phyloP scores from a whole-genome alignment of 2,888 invertebrate genomes.

The Drosophila maculinotata region DNA sequence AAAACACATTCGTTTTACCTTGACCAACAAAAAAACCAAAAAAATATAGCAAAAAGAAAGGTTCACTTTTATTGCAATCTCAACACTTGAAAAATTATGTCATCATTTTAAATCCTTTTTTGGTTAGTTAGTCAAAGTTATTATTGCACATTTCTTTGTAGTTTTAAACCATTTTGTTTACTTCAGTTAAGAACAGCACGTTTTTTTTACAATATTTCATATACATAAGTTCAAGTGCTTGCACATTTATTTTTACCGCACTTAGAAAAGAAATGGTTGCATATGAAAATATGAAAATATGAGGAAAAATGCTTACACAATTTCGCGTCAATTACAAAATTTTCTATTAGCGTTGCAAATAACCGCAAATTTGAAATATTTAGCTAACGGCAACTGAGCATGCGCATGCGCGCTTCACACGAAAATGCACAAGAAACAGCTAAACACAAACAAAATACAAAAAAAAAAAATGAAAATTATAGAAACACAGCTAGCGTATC shows the following conservation, averaged over 20 bases:
- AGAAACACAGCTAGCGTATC: constrained; percentile 11
- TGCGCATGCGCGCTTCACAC: constrained; percentile 65
- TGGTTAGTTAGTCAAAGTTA: no score
- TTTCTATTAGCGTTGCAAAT: constrained; percentile 16
- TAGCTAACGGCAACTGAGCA: constrained; percentile 52
- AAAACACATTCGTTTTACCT: constrained; percentile 39
- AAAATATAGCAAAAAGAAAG: not conserved
- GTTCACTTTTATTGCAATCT: no score
- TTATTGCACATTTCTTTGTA: no score
- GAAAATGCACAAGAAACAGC: constrained; percentile 26
- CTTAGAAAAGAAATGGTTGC: not conserved
- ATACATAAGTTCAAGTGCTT: no score
- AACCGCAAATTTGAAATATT: constrained; percentile 63
- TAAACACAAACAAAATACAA: constrained; percentile 18
- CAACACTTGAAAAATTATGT: not conserved
- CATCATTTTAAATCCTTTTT: no score
- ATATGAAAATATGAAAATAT: constrained; percentile 1
- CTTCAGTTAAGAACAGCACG: no score
- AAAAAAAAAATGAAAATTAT: constrained; percentile 21
- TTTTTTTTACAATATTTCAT: no score
- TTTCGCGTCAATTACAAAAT: constrained; percentile 42
- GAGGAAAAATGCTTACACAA: constrained; percentile 50
- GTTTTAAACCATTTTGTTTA: no score
- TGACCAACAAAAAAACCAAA: constrained; percentile 21
- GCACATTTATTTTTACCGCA: not conserved